A percentile compares a stretch with the other conserved stretches of the same genome.
Evolutionary conservation across 2,113 vertebrate genomes (phyloP).

Genomic region (Hemichromis elongatus): DNA sequence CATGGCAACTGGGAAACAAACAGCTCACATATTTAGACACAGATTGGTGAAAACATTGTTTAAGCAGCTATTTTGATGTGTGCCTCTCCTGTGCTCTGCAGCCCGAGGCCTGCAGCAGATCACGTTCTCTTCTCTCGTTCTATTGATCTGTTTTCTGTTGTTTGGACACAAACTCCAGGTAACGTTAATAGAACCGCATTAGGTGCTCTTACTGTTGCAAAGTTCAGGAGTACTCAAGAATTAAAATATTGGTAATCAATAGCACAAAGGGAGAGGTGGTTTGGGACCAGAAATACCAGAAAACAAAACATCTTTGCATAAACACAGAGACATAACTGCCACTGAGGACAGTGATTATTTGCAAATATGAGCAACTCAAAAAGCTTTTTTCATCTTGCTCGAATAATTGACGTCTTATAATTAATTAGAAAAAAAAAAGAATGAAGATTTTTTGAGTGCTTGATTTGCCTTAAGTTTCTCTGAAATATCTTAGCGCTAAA

Average conservation of each 20-base stretch:
- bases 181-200: neutral
- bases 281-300: neutral
- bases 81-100: neutral
- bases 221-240: fast-evolving
- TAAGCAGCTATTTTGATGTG: neutral
- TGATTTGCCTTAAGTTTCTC: neutral
- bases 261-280: neutral
- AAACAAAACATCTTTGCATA: neutral
- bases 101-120: neutral
- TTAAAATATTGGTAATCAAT: neutral
- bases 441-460: neutral
- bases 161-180: neutral
- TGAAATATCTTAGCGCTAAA: neutral
- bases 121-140: neutral
- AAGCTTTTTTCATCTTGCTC: neutral
- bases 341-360: neutral
- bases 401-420: neutral
- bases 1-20: constrained; percentile 19
- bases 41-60: neutral
- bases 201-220: neutral
- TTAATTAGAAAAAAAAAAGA: fast-evolving
- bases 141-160: neutral
- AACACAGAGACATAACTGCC: neutral
- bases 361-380: neutral
- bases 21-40: neutral